These are phyloP conservation scores for Crenichthys baileyi DNA, from an alignment of 2,797 vertebrate species.

Conservation along the genomic window DNA sequence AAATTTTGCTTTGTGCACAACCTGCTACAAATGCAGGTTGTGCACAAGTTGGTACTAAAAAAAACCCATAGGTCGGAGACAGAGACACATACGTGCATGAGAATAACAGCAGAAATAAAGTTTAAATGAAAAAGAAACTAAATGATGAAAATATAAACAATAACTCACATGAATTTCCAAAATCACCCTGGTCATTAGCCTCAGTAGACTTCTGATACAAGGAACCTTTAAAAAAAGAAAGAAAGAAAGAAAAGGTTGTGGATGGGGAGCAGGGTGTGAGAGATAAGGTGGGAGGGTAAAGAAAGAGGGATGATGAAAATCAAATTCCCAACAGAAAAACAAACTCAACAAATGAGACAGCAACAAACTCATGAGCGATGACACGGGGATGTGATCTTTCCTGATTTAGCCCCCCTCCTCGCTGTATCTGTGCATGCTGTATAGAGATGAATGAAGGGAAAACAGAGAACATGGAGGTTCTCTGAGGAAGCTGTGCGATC, in stretches of 20 bases:
- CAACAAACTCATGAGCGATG: conserved; percentile 83
- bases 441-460: conserved; percentile 71
- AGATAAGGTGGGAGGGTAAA: conserved; percentile 31
- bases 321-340: conserved; percentile 83
- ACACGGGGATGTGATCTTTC: conserved; percentile 74
- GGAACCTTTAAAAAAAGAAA: conserved; percentile 90
- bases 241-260: conserved; percentile 61
- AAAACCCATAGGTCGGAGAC: conserved; percentile 5
- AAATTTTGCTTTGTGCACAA: not conserved
- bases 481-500: conserved; percentile 79
- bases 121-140: conserved; percentile 59
- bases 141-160: conserved; percentile 75
- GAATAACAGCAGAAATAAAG: conserved; percentile 50
- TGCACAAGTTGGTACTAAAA: not conserved
- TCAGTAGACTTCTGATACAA: conserved; percentile 98
- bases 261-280: conserved; percentile 24
- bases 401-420: conserved; percentile 76
- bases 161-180: conserved; percentile 99
- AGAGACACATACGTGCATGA: conserved; percentile 34
- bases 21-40: not conserved
- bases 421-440: conserved; percentile 53
- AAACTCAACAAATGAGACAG: conserved; percentile 83
- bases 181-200: conserved; percentile 94
- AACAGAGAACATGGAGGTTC: conserved; percentile 53
- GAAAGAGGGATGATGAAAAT: conserved; percentile 79